These are phyloP conservation scores for Didymodactylos carnosus DNA, from an alignment of 2,888 invertebrate species.

Conservation along the genomic window DNA sequence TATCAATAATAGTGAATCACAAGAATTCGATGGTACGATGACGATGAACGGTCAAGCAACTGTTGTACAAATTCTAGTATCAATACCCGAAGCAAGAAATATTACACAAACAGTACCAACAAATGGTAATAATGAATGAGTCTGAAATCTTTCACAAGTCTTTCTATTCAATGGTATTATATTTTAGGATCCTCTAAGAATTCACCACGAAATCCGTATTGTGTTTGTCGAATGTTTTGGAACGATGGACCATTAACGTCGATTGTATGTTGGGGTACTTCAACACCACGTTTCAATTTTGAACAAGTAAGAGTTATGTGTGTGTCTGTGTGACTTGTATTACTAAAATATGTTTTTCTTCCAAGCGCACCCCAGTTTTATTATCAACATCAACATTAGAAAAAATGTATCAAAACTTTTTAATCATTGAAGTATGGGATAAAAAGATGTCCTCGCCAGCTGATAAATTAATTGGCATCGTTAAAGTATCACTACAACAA, in stretches of 20 bases:
- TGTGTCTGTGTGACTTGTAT: neutral
- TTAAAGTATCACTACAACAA: constrained; percentile 32
- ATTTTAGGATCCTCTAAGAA: neutral
- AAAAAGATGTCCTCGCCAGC: constrained; percentile 20
- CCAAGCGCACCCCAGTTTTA: constrained; percentile 12
- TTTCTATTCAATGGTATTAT: neutral
- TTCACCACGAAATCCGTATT: constrained; percentile 24
- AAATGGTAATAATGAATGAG: neutral
- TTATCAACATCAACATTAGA: constrained; percentile 23
- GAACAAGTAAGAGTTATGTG: constrained; percentile 21
- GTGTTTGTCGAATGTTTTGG: constrained; percentile 32
- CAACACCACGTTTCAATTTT: constrained; percentile 27
- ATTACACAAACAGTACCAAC: neutral
- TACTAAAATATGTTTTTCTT: neutral
- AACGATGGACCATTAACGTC: constrained; percentile 28
- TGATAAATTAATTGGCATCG: constrained; percentile 25
- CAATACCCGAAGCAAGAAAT: neutral
- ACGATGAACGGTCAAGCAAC: too few species aligned
- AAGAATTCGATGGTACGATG: neutral
- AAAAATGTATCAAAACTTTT: constrained; percentile 30
- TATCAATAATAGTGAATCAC: neutral
- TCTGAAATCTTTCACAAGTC: neutral
- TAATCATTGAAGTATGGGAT: constrained; percentile 34
- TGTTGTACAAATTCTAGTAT: neutral
- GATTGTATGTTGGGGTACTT: constrained; percentile 27